Evolutionary conservation across 2,797 vertebrate genomes (phyloP).

Genomic region (Corythornis leucogaster): DNA sequence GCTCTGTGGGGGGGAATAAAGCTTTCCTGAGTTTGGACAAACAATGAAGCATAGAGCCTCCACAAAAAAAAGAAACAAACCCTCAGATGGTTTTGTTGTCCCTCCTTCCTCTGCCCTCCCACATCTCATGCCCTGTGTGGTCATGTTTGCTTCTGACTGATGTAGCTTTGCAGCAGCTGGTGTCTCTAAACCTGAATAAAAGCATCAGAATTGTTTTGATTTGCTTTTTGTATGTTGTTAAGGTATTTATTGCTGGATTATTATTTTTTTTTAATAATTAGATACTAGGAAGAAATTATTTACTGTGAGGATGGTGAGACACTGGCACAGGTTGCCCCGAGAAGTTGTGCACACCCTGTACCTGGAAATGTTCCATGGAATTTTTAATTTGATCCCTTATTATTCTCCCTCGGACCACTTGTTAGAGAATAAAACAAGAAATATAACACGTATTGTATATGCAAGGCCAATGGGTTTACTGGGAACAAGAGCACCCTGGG

Average conservation of each 20-base stretch:
- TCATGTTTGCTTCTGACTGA: fast-evolving
- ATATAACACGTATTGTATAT: too few relatives aligned
- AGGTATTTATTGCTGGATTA: background rate
- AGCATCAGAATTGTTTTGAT: background rate
- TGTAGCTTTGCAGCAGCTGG: background rate
- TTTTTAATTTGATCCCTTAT: background rate
- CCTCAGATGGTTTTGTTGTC: fast-evolving
- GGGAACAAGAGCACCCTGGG: background rate
- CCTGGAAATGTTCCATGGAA: fast-evolving
- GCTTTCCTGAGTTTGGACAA: background rate
- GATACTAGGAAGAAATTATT: background rate
- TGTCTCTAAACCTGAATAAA: background rate
- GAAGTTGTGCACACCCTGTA: background rate
- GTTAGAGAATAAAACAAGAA: background rate
- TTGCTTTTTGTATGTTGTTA: fast-evolving
- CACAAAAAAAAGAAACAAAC: too few relatives aligned
- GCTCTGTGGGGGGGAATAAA: background rate
- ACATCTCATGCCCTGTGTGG: background rate
- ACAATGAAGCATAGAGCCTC: background rate
- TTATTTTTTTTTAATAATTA: background rate
- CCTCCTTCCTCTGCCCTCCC: background rate
- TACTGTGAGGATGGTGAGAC: fast-evolving
- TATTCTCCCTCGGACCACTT: background rate
- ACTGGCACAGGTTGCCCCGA: background rate
- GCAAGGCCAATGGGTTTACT: background rate